A percentile compares a stretch with the other conserved stretches of the same genome.
These are phyloP conservation scores for Trachythela sp. DNA, from an alignment of 64 coral and sea anemone species.

Conservation along the genomic window DNA sequence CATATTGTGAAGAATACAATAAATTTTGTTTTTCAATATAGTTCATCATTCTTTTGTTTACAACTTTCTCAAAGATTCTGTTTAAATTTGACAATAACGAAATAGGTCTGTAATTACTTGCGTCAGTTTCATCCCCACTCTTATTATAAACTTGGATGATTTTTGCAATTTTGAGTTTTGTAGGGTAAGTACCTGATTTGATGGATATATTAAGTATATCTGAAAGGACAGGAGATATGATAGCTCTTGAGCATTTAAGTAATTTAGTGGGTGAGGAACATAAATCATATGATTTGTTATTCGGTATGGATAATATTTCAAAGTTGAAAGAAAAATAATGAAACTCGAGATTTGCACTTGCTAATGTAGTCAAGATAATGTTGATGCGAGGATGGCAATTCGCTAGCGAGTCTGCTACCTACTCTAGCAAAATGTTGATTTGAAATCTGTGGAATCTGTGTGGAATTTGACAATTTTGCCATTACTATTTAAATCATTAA, in stretches of 20 bases:
- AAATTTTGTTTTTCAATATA: constrained; percentile 25
- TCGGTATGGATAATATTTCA: not conserved
- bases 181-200: not conserved
- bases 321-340: not conserved
- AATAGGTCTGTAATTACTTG: not conserved
- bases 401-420: not conserved
- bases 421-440: constrained; percentile 35
- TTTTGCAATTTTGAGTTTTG: constrained; percentile 38
- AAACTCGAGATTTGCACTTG: not conserved
- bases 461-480: constrained; percentile 2
- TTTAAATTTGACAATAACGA: constrained; percentile 19
- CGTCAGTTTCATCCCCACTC: not conserved
- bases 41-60: not conserved
- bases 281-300: not conserved
- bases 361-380: not conserved
- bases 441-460: not conserved
- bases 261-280: not conserved
- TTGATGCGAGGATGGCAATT: not conserved
- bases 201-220: constrained; percentile 30
- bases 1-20: constrained; percentile 8
- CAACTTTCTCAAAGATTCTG: constrained; percentile 5
- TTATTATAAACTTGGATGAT: constrained; percentile 38
- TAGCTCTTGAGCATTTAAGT: constrained; percentile 18
- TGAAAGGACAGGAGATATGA: not conserved
- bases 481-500: not conserved